Evolutionary conservation across 2,113 vertebrate species (phyloP), one percentile per base, ranked within the genome.

Genomic region (Mustelus asterias): DNA sequence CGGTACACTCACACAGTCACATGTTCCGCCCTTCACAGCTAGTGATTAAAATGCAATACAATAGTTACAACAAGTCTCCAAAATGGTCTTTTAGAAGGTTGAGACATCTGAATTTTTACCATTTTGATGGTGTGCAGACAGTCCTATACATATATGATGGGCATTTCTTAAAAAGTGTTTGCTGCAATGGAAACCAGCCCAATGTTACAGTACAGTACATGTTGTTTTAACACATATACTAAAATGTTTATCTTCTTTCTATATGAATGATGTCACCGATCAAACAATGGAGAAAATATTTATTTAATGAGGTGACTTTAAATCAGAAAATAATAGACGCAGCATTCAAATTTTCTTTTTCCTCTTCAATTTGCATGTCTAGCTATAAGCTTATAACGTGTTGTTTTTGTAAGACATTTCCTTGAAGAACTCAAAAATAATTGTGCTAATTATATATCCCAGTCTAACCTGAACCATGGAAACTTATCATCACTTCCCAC

Each of bases 401-500:
- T 95, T 89, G 54, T 95, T 44, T 95, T 72, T 20, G 22, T 65
- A 22, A 93, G 63, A 54, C 94, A 95, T 95, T 95, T 95, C 69
- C 29, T 76, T 95, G 69, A 72, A 72, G 67, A 95, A 95, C 24
- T 44, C 22, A 37, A 76, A 95, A 72, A 95, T 95, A 76, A 95
- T 95, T 95, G 94, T 10, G 44, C 94, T 95, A 72, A 95, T 95
- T 95, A 72, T 70, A 72, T 48, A 72, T 95, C 44, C 94, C 44
- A 72, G 37, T 76, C 69, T 54, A 95, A 76, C 65, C 67, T 72
- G 44, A 95, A 95, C 94, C 69, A 72, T 95, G 94, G 94, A 44
- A 95, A 95, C 94, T 72, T 95, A 95, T 95, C 94, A 95, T 44
- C 69, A 37, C 94, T 72, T 95, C 94, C 94, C 94, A 72, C 67